These are phyloP conservation scores for Callyntrura guangdongensis DNA, from an alignment of 2,888 invertebrate genomes.

Conservation along the genomic window DNA sequence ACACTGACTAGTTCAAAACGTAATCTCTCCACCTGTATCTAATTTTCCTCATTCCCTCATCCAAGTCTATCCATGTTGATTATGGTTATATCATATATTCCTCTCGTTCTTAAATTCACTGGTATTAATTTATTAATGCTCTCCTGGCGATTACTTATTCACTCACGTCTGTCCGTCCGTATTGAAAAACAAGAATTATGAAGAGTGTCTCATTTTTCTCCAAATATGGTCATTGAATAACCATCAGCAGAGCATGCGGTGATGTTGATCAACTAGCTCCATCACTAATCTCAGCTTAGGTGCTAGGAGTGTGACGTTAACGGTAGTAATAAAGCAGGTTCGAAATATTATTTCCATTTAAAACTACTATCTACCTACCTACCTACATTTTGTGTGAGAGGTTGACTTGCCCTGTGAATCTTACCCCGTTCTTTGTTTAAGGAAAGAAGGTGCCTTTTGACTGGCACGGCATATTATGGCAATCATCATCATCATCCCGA, in stretches of 20 bases:
- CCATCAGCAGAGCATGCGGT: slow-evolving; percentile 18
- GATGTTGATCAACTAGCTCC: slow-evolving; percentile 25
- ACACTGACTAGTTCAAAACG: too few species aligned
- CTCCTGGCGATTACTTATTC: slow-evolving; percentile 62
- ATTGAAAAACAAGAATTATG: slow-evolving; percentile 65
- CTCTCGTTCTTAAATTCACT: slow-evolving; percentile 52
- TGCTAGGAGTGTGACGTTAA: slow-evolving; percentile 61
- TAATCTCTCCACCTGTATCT: neutral
- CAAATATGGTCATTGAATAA: slow-evolving; percentile 62
- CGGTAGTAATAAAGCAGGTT: slow-evolving; percentile 59
- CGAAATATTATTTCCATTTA: slow-evolving; percentile 40
- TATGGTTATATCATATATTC: neutral
- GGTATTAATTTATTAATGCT: slow-evolving; percentile 65
- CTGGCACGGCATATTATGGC: slow-evolving; percentile 50
- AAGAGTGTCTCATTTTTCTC: slow-evolving; percentile 63
- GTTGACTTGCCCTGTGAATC: slow-evolving; percentile 9
- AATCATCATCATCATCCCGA: slow-evolving; percentile 1
- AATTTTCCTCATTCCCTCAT: slow-evolving; percentile 3
- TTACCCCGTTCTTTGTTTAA: slow-evolving; percentile 9
- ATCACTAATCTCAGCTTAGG: slow-evolving; percentile 31
- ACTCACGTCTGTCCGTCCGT: slow-evolving; percentile 46
- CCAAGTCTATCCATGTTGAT: slow-evolving; percentile 5
- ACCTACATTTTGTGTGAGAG: neutral
- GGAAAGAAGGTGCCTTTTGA: slow-evolving; percentile 51
- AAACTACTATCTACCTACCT: neutral